Conservation (phyloP, 2,797 vertebrate genomes). For the Urophycis tenuis region DNA sequence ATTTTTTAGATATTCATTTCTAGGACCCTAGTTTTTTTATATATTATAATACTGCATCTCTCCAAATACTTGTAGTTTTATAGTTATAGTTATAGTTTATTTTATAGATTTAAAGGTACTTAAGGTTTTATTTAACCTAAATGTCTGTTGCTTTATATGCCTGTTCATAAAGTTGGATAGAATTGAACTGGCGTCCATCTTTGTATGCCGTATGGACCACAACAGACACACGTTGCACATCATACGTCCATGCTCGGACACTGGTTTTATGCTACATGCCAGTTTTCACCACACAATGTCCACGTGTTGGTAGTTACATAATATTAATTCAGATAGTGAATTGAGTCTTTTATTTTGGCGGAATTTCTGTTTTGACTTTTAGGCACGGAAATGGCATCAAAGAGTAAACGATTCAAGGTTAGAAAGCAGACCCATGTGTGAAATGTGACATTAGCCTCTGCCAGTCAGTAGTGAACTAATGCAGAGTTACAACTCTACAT, state of each 20-base stretch:
- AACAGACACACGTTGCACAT: background rate
- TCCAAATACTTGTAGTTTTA: no score
- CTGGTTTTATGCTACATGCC: background rate
- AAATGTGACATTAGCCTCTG: background rate
- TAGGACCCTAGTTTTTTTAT: no score
- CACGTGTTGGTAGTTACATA: background rate
- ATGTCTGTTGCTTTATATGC: background rate
- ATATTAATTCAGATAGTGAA: background rate
- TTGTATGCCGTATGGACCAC: background rate
- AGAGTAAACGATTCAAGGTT: slow-evolving; percentile 62
- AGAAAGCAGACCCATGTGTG: background rate
- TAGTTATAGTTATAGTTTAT: no score
- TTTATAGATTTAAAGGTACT: no score
- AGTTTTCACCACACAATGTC: background rate
- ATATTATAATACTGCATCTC: no score
- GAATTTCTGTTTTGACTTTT: background rate
- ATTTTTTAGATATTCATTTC: no score
- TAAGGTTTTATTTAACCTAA: no score
- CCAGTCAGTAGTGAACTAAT: no score
- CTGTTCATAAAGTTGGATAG: background rate
- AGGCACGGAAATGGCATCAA: slow-evolving; percentile 53
- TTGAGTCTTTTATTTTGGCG: background rate
- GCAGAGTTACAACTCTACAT: no score
- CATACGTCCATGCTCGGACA: background rate
- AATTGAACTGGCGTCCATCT: background rate